Base-by-base conservation (phyloP, 2,113 vertebrate species). In the Tor tambroides region DNA sequence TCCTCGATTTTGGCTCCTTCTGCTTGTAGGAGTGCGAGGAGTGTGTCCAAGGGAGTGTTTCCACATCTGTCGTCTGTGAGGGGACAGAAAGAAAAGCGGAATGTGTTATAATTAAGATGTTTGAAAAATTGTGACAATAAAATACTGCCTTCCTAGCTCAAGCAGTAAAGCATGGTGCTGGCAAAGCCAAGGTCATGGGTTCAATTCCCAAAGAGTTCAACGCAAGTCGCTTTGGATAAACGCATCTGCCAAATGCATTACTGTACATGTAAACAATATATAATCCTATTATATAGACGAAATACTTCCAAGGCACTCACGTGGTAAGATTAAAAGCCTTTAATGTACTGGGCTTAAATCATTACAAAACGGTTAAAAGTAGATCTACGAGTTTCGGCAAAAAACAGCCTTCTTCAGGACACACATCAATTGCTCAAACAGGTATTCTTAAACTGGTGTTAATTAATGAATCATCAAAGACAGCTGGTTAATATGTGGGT, bases 1-100 rank as follows among this genome's bases (percentile, higher is more conserved):
- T 99, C 98, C 89, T 99, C 98, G 23, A 99, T 98, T 92, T 99
- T 98, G 2, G 98, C 98, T 89, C 98, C 98, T 91, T 99, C 98
- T 0, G 98, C 91, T 92, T 99, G 98, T 79, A 99, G 96, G 43
- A 99, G 94, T 0, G 98, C 98, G 26, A 99, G 91, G 83, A 99
- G 90, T 0, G 95, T 97, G 93, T 99, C 98, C 95, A 99, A 89
- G 1, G 98, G 98, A 23, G 95, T 94, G 4, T 92, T 96, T 74
- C 95, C 96, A 35, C 96, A 96, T 88, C 95, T 96, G 85, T 96
- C 94, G 89, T 99, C 98, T 99, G 95, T 43, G 89, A 90, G 51
- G 41, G 17, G 80, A 28, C 74, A 54, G 3, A 75, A 71, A 67
- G 23, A 28, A 35, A 86, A 0, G 80, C 26, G 10, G 26, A 56